Evolutionary conservation across 2,797 vertebrate species (phyloP).

Genomic region (Bufotes viridis): DNA sequence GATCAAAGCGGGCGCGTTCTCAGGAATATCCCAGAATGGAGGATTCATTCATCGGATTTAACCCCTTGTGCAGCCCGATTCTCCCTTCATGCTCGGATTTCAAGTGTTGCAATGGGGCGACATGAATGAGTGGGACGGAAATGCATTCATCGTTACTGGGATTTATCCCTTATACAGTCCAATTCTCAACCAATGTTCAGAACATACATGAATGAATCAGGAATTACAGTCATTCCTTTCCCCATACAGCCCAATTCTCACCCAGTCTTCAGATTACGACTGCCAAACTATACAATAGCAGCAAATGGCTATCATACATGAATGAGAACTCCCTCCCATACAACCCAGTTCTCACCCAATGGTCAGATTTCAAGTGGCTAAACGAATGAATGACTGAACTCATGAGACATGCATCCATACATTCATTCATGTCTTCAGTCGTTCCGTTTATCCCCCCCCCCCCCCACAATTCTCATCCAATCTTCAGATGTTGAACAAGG

Average conservation of each 20-base stretch:
- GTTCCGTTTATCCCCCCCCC: too few species aligned
- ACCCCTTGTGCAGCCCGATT: neutral
- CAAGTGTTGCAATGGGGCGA: neutral
- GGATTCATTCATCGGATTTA: neutral
- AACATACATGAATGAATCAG: too few species aligned
- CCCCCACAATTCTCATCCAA: too few species aligned
- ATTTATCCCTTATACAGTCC: too few species aligned
- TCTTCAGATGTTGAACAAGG: too few species aligned
- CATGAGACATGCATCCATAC: too few species aligned
- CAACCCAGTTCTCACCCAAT: neutral
- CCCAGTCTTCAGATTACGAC: neutral
- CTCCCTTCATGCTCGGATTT: neutral
- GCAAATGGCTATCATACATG: neutral
- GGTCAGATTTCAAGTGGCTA: neutral
- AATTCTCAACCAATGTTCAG: too few species aligned
- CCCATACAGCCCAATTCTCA: neutral
- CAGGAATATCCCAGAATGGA: neutral
- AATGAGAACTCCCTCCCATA: neutral
- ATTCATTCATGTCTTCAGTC: too few species aligned
- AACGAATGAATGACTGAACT: too few species aligned
- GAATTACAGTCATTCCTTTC: too few species aligned
- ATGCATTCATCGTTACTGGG: too few species aligned
- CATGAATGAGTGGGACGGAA: neutral
- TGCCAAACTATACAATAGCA: too few species aligned
- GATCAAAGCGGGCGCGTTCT: neutral